These are phyloP conservation scores for Hydrotaea cyrtoneurina DNA, from an alignment of 2,888 invertebrate species.

Conservation along the genomic window DNA sequence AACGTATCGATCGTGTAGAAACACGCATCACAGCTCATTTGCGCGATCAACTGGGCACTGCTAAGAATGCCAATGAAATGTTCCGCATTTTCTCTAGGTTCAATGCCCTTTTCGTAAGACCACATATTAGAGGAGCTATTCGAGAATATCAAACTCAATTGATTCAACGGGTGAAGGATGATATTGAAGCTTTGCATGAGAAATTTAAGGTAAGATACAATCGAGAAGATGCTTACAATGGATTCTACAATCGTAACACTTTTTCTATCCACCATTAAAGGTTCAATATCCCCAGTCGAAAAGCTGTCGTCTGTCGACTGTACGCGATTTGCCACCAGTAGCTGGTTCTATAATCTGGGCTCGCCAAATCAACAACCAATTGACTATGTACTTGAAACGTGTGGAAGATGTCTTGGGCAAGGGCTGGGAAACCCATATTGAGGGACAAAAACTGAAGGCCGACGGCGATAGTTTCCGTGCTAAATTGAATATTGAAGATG, in stretches of 20 bases:
- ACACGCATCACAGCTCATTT: slow-evolving; percentile 98
- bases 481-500: slow-evolving; percentile 97
- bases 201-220: slow-evolving; percentile 91
- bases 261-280: slow-evolving; percentile 79
- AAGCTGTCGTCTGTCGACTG: slow-evolving; percentile 93
- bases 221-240: not conserved
- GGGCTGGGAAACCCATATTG: slow-evolving; percentile 99
- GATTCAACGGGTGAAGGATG: slow-evolving; percentile 99
- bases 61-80: slow-evolving; percentile 99
- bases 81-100: slow-evolving; percentile 99
- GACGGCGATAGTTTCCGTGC: slow-evolving; percentile 98
- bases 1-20: slow-evolving; percentile 98
- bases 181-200: slow-evolving; percentile 98
- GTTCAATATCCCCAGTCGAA: slow-evolving; percentile 98
- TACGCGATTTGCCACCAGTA: slow-evolving; percentile 97
- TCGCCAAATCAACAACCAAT: slow-evolving; percentile 97
- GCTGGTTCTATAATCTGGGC: slow-evolving; percentile 99
- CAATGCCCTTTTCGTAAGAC: slow-evolving; percentile 98
- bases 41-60: slow-evolving; percentile 98
- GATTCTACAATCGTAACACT: too few species aligned
- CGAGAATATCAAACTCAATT: slow-evolving; percentile 99
- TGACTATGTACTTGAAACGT: slow-evolving; percentile 96
- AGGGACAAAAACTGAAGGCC: slow-evolving; percentile 97
- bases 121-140: slow-evolving; percentile 99
- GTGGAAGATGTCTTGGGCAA: slow-evolving; percentile 99